Conservation (phyloP, 2,797 vertebrate species). For the Molothrus aeneus region DNA sequence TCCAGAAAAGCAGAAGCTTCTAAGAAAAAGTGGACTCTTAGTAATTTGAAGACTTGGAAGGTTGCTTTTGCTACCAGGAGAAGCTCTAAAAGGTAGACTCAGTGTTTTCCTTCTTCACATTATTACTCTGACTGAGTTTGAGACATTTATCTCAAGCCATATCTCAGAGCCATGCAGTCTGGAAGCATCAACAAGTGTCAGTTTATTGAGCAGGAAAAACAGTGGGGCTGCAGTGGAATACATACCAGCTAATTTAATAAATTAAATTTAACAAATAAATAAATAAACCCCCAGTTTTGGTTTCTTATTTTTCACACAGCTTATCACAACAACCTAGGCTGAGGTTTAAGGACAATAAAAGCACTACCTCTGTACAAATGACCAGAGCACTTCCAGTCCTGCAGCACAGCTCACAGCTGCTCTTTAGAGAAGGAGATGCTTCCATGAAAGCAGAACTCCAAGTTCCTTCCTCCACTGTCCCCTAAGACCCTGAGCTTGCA, state of each 20-base stretch:
- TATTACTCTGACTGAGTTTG: neutral
- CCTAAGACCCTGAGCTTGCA: neutral
- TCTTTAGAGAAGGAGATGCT: neutral
- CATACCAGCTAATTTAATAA: neutral
- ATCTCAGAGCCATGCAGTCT: neutral
- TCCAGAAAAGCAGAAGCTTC: neutral
- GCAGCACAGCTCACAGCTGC: neutral
- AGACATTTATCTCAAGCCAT: neutral
- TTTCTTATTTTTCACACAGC: neutral
- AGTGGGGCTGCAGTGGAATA: neutral
- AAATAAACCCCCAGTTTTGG: neutral
- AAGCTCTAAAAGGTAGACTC: neutral
- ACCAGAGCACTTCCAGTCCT: neutral
- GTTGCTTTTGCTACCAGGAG: neutral
- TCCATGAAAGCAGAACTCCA: neutral
- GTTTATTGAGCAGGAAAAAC: neutral
- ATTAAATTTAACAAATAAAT: neutral
- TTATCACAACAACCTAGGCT: neutral
- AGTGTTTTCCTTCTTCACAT: neutral
- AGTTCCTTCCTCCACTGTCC: neutral
- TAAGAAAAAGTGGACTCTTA: neutral
- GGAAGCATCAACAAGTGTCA: neutral
- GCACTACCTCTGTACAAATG: neutral
- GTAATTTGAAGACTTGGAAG: neutral
- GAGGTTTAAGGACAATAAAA: neutral